Base-by-base conservation (phyloP, 2,888 invertebrate genomes). In the Crossocerus cetratus region DNA sequence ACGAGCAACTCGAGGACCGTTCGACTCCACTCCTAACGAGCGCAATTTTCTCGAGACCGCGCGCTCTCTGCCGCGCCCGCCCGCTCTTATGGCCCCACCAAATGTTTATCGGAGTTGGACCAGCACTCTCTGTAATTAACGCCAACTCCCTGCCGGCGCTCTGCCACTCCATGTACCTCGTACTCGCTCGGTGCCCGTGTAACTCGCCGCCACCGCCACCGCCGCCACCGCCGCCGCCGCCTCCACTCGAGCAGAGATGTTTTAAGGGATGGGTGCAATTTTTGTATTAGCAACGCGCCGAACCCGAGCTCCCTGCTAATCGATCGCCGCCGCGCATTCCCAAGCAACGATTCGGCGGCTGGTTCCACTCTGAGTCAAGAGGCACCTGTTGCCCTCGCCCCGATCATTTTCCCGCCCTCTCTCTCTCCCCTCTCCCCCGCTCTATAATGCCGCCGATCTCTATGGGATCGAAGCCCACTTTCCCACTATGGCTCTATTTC, bases 361-460 rank as follows among this genome's bases (percentile, higher is more conserved):
- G 32, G 32, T 44, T 45, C 45, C 57, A 55, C 57, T 49, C 3
- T 21, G 18, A 20, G 45, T 42, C 57, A 16, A 54, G 59, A 59
- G 45, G 69, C 77, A 78, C 78, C 78, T 78, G 78, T 78, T 78
- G 78, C 74, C 67, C 43, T 4, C 22, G 44, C 44, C 16, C 53
- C 22, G 21, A 20, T 67, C 67, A 66, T 67, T 56, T 49, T 54
- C 42, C 54, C 14, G 22, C 5, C n/a, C n/a, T n/a, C n/a, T n/a
- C n/a, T n/a, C n/a, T n/a, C n/a, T n/a, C n/a, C n/a, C n/a, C n/a
- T n/a, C n/a, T n/a, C n/a, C n/a, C n/a, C n/a, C n/a, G n/a, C n/a
- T n/a, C 55, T 45, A 44, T 60, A 60, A 60, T 60, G 3, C 60
- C 22, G 44, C n/a, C n/a, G 16, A 55, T 11, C 4, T 23, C 0